Evolutionary conservation across 2,888 invertebrate genomes (phyloP), one percentile per base, ranked within the genome.

Genomic region (Scaptomyza polygonia): DNA sequence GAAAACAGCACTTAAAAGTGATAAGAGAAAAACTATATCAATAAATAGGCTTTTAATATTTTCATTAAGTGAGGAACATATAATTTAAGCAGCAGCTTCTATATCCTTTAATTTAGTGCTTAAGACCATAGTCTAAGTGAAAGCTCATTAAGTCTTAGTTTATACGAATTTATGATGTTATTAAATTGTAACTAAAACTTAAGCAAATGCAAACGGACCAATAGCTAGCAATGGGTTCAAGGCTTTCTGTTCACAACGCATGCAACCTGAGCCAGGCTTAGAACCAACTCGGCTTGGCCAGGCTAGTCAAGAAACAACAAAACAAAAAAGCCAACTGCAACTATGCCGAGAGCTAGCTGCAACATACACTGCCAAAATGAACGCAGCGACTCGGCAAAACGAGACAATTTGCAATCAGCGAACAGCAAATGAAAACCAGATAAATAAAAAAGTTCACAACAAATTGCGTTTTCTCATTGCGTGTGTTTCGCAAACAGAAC

Each of bases 351-450:
- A 74, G 58, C 61, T 79, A 59, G 61, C 58, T 53, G 56, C 53
- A 47, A 69, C 58, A 67, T 65, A 77, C 68, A 64, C 68, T 67
- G 75, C 86, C 85, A 82, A 86, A 86, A 67, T 54, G 67, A 82
- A 79, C 65, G 66, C 57, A 67, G 67, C n/a, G 64, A 67, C 67
- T 75, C 66, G 47, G 56, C 67, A 53, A 72, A 82, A 67, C 82
- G 73, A 86, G 86, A 83, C 88, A 87, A 83, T 83, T 83, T 83
- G 84, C 88, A 88, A 87, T 88, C 80, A 74, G 73, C 77, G 65
- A 77, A 86, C 80, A 59, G 79, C 70, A 78, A 82, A 80, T 65
- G 73, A 73, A 86, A 88, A 82, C 71, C 77, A 85, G 72, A 39
- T 16, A 39, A 16, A 16, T 87, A 82, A 87, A 74, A 77, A 61